Conservation (phyloP, 2,888 invertebrate species). For the Zonitis immaculata region DNA sequence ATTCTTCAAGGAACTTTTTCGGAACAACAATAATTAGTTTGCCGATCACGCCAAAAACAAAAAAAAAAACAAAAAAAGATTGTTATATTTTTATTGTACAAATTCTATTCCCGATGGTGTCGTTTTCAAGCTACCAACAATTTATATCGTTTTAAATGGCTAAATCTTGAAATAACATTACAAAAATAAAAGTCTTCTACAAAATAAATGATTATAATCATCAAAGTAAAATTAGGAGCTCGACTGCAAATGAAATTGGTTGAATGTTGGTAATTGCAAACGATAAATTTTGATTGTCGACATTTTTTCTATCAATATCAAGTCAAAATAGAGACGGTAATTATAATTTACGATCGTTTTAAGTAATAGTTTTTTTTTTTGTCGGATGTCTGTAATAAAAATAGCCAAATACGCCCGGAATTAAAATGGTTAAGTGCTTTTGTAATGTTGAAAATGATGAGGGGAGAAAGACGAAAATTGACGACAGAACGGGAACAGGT, state of each 20-base stretch:
- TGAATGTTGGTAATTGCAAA: no score
- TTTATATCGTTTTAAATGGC: slow-evolving; percentile 40
- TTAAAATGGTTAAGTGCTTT: slow-evolving; percentile 20
- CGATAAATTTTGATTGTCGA: neutral
- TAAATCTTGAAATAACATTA: neutral
- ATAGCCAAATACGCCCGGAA: slow-evolving; percentile 15
- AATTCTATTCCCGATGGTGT: slow-evolving; percentile 30
- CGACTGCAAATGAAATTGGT: slow-evolving; percentile 26
- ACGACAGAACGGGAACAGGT: slow-evolving; percentile 16
- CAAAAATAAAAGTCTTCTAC: neutral
- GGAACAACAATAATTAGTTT: neutral
- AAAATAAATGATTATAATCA: neutral
- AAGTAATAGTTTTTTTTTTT: slow-evolving; percentile 7
- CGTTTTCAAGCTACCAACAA: slow-evolving; percentile 33
- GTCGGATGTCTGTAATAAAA: neutral
- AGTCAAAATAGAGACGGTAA: slow-evolving; percentile 13
- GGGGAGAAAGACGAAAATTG: slow-evolving; percentile 9
- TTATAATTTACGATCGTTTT: slow-evolving; percentile 17
- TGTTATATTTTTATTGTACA: slow-evolving; percentile 15
- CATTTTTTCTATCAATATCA: slow-evolving; percentile 5
- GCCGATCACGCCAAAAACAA: neutral
- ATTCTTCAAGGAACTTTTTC: neutral
- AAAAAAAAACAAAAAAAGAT: slow-evolving; percentile 1
- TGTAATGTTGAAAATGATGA: neutral
- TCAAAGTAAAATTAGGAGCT: neutral